Conservation (phyloP, 2,113 vertebrate species). For the Tragulus kanchil region DNA sequence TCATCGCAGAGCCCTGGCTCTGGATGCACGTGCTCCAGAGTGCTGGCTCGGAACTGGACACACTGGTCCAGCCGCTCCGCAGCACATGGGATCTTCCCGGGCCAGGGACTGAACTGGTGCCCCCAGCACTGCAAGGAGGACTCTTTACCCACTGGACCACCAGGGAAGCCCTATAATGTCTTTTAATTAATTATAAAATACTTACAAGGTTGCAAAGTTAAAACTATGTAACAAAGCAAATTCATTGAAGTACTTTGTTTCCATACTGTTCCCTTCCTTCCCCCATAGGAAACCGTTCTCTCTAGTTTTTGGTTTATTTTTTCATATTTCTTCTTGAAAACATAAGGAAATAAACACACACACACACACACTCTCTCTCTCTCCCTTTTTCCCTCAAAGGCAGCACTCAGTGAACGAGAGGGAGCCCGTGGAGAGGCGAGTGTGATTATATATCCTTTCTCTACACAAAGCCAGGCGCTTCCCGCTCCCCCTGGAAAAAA, state of each 20-base stretch:
- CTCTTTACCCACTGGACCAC: too few species aligned
- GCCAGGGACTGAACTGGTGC: too few species aligned
- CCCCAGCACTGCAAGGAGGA: too few species aligned
- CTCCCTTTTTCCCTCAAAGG: neutral
- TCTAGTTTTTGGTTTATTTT: neutral
- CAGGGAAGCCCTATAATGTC: too few species aligned
- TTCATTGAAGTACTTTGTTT: neutral
- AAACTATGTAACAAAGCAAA: slow-evolving; percentile 13
- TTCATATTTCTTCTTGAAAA: slow-evolving; percentile 9
- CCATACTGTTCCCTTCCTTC: neutral
- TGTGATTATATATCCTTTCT: neutral
- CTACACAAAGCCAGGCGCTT: neutral
- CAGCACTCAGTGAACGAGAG: neutral
- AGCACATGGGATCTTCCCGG: too few species aligned
- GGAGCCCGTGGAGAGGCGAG: neutral
- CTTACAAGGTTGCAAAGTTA: neutral
- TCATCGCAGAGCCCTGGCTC: too few species aligned
- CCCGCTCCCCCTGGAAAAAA: neutral
- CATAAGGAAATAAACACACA: neutral
- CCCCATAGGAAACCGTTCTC: neutral
- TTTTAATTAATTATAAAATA: neutral
- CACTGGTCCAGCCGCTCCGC: too few species aligned
- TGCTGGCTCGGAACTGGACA: too few species aligned
- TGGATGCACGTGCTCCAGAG: too few species aligned
- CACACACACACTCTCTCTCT: neutral